Conservation (phyloP, 2,113 vertebrate genomes). For the Cranoglanis bouderius region DNA sequence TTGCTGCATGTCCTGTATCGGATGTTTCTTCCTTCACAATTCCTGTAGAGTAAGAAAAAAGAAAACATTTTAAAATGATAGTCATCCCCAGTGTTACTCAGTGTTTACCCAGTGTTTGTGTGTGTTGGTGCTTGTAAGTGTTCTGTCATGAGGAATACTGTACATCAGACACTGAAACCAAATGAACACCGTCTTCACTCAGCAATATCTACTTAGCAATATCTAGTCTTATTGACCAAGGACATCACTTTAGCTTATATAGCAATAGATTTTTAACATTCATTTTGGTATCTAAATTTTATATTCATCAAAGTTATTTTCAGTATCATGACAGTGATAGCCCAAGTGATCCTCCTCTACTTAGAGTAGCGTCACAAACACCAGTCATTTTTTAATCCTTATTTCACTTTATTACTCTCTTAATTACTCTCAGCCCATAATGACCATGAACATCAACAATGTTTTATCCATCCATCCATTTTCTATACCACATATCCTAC, state of each 20-base stretch:
- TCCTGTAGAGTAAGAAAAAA: slow-evolving; percentile 69
- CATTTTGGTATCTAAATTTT: not conserved
- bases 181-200: not conserved
- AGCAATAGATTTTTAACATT: not conserved
- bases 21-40: slow-evolving; percentile 90
- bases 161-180: not conserved
- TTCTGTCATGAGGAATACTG: not conserved
- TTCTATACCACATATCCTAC: no score
- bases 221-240: not conserved
- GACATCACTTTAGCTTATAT: not conserved
- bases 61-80: not conserved
- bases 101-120: no score
- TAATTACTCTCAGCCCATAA: not conserved
- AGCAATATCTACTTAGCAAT: not conserved
- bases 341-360: not conserved
- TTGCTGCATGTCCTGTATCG: slow-evolving; percentile 93
- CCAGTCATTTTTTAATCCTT: not conserved
- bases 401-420: not conserved
- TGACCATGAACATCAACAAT: not conserved
- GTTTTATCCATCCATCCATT: no score
- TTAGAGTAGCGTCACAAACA: not conserved
- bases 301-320: not conserved
- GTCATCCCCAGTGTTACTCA: no score
- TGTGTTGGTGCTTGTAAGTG: not conserved
- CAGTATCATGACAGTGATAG: not conserved